Evolutionary conservation across 2,888 invertebrate species (phyloP).

Genomic region (Furcula furcula): DNA sequence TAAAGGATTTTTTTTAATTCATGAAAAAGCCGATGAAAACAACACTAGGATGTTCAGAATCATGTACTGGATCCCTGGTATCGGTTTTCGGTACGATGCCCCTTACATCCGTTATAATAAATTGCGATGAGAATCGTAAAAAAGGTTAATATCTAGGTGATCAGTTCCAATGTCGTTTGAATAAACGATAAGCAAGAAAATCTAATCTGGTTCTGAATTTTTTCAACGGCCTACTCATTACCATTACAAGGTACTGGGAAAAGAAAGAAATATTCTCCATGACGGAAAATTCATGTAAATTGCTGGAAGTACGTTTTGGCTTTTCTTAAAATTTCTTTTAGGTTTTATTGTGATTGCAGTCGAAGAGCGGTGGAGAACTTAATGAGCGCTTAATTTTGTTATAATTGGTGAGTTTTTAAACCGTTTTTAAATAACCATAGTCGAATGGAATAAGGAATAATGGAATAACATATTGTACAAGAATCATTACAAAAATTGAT

Average conservation of each 20-base stretch:
- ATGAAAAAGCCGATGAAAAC: too few species aligned
- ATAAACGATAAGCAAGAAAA: constrained; percentile 50
- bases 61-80: too few species aligned
- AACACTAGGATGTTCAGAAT: too few species aligned
- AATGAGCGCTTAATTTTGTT: constrained; percentile 28
- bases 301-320: constrained; percentile 56
- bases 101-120: too few species aligned
- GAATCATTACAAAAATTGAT: too few species aligned
- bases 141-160: too few species aligned
- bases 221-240: constrained; percentile 69
- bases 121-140: too few species aligned
- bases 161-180: constrained; percentile 43
- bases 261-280: constrained; percentile 62
- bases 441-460: too few species aligned
- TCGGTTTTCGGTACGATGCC: too few species aligned
- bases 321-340: constrained; percentile 54
- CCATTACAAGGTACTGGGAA: constrained; percentile 61
- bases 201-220: constrained; percentile 66
- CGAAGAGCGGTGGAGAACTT: constrained; percentile 37
- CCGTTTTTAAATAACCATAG: too few species aligned
- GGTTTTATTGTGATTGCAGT: constrained; percentile 50
- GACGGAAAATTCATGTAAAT: constrained; percentile 75
- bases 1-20: too few species aligned
- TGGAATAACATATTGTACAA: too few species aligned
- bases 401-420: constrained; percentile 14